Percentiles rank a stretch among this genome's conserved stretches.
phyloP scores from a whole-genome alignment of 2,113 vertebrate species.

The Pelusios castaneus region DNA sequence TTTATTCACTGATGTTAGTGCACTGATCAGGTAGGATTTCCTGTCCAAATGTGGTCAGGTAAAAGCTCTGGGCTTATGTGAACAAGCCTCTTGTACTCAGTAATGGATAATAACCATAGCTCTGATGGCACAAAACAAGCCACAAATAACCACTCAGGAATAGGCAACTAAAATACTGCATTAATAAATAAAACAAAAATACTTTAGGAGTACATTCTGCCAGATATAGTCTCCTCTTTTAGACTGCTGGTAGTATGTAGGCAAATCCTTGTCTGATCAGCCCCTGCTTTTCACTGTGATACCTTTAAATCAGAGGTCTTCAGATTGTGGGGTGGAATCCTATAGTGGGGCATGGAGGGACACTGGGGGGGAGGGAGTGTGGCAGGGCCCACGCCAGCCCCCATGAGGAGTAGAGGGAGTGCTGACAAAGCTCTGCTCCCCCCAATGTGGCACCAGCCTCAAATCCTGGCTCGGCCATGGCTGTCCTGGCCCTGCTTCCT shows the following conservation, averaged over 20 bases:
- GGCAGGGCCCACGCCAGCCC: too few species aligned
- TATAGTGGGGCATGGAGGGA: too few species aligned
- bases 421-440: too few species aligned
- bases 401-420: too few species aligned
- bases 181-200: slow-evolving; percentile 1
- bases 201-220: background rate
- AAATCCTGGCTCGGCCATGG: too few species aligned
- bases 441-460: too few species aligned
- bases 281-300: background rate
- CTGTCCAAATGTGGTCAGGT: background rate
- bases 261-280: background rate
- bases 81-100: background rate
- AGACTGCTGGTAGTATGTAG: background rate
- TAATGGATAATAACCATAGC: background rate
- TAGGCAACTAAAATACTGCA: background rate
- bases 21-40: accelerated
- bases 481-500: too few species aligned
- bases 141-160: background rate
- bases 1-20: background rate
- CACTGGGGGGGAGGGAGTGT: too few species aligned
- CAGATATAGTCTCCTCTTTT: background rate
- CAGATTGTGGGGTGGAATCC: too few species aligned
- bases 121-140: background rate
- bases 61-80: background rate
- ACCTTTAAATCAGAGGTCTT: background rate